These are phyloP conservation scores for Anser cygnoides DNA, from an alignment of 2,113 vertebrate species.

Conservation along the genomic window DNA sequence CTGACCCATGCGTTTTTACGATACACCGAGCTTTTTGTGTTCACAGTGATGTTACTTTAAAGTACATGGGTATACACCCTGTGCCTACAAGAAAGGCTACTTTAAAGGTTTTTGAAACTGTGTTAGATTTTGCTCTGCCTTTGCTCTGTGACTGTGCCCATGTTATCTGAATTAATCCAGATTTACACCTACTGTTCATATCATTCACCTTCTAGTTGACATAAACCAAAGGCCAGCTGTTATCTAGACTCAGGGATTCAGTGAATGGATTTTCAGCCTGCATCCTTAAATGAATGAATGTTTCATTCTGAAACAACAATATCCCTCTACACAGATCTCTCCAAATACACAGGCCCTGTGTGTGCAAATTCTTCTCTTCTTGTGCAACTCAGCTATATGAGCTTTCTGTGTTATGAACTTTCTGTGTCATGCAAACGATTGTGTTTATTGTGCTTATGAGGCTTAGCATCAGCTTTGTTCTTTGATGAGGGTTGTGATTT, in stretches of 20 bases:
- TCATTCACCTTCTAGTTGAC: background rate
- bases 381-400: background rate
- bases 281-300: background rate
- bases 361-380: background rate
- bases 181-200: background rate
- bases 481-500: background rate
- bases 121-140: background rate
- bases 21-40: background rate
- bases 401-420: background rate
- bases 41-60: background rate
- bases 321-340: background rate
- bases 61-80: background rate
- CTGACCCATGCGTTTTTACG: rapidly evolving
- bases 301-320: background rate
- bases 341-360: background rate
- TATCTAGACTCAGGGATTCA: background rate
- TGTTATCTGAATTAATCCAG: background rate
- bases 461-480: background rate
- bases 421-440: background rate
- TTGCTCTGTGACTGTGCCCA: background rate
- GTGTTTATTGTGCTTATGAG: background rate
- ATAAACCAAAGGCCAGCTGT: background rate
- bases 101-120: background rate
- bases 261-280: background rate
- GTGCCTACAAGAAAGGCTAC: background rate